These are phyloP conservation scores for Todiramphus chloris DNA, from an alignment of 2,113 vertebrate genomes.

Conservation along the genomic window DNA sequence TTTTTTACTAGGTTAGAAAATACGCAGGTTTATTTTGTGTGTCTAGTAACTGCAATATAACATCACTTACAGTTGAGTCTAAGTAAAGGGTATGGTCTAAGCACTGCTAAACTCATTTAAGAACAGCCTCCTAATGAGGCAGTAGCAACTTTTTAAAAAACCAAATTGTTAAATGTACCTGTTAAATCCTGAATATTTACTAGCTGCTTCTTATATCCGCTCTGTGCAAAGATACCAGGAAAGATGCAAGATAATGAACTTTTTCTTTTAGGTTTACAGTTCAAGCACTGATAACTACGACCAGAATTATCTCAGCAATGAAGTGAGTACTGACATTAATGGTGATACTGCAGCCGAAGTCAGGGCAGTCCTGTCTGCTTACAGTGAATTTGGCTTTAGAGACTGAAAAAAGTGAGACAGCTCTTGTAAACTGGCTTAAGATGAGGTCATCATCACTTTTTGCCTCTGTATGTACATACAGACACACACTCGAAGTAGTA, in stretches of 20 bases:
- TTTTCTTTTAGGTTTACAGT: background rate
- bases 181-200: background rate
- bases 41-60: background rate
- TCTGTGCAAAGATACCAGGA: background rate
- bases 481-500: conserved; percentile 16
- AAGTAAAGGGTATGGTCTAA: background rate
- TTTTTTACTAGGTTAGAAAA: background rate
- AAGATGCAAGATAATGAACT: background rate
- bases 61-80: background rate
- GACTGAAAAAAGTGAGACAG: background rate
- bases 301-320: background rate
- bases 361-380: background rate
- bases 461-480: conserved; percentile 31
- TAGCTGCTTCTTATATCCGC: background rate
- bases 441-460: conserved; percentile 54
- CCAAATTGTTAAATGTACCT: background rate
- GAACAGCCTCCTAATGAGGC: background rate
- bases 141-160: background rate
- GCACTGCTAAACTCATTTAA: background rate
- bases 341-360: background rate
- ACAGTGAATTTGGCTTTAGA: background rate
- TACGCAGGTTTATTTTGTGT: background rate
- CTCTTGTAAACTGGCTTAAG: background rate
- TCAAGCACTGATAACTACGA: background rate
- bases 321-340: background rate